phyloP scores from a whole-genome alignment of 1,140 invertebrate species.

The Macrobrachium rosenbergii region DNA sequence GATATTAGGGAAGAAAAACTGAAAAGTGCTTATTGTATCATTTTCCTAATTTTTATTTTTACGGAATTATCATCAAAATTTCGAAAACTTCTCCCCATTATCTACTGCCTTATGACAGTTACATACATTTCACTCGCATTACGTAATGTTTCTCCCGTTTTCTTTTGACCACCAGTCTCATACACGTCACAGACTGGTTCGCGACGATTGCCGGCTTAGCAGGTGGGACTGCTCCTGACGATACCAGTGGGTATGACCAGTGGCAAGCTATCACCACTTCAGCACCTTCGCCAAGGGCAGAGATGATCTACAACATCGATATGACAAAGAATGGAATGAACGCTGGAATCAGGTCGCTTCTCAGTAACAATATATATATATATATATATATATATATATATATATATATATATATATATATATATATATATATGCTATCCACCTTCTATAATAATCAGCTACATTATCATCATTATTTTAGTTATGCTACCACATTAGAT shows the following conservation, averaged over 20 bases:
- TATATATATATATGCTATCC: not conserved
- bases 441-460: too few species aligned
- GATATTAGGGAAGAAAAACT: too few species aligned
- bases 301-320: constrained; percentile 72
- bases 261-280: constrained; percentile 69
- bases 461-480: too few species aligned
- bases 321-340: constrained; percentile 55
- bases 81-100: too few species aligned
- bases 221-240: constrained; percentile 65
- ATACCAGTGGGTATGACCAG: constrained; percentile 69
- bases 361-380: not conserved
- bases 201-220: constrained; percentile 71
- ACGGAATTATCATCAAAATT: too few species aligned
- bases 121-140: too few species aligned
- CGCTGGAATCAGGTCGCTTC: not conserved
- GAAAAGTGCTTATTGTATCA: too few species aligned
- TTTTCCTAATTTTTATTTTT: too few species aligned
- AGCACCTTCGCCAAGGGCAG: constrained; percentile 66
- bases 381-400: too few species aligned
- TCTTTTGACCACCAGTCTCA: constrained; percentile 67
- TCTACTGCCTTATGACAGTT: too few species aligned
- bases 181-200: constrained; percentile 73
- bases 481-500: too few species aligned
- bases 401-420: too few species aligned
- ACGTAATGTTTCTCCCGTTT: not conserved